phyloP scores from a whole-genome alignment of 1,140 invertebrate species.

The Drosophila sp. region DNA sequence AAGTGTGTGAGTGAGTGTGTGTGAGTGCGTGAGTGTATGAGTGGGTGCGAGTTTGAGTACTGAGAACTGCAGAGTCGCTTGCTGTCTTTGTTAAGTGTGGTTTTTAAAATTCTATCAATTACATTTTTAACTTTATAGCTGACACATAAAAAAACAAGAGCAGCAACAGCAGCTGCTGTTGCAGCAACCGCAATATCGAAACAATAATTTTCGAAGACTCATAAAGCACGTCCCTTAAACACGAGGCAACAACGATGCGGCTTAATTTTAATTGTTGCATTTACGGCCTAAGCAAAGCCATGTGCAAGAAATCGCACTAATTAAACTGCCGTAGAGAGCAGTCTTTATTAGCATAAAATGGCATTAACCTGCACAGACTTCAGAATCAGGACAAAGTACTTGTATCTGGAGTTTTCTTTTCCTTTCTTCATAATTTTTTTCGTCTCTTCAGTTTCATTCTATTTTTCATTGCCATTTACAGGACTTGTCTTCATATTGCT shows the following conservation, averaged over 20 bases:
- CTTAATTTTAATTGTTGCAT: constrained; percentile 69
- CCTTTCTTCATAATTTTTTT: neutral
- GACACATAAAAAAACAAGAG: constrained; percentile 54
- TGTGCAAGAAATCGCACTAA: constrained; percentile 36
- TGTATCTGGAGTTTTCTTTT: constrained; percentile 46
- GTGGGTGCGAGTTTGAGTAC: neutral
- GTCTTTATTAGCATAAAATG: constrained; percentile 75
- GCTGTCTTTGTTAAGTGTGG: constrained; percentile 46
- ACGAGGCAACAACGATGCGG: constrained; percentile 33
- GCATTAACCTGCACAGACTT: constrained; percentile 35
- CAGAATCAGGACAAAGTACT: constrained; percentile 7
- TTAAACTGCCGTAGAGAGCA: constrained; percentile 70
- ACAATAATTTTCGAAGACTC: constrained; percentile 37
- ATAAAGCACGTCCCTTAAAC: constrained; percentile 61
- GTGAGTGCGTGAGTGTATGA: neutral
- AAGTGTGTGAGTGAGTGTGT: neutral
- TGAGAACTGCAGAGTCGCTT: neutral
- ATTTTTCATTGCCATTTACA: constrained; percentile 20
- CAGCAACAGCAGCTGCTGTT: constrained; percentile 41
- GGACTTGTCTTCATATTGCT: constrained; percentile 15
- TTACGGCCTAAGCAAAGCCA: constrained; percentile 35
- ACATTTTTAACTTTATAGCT: constrained; percentile 68
- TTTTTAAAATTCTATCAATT: constrained; percentile 83
- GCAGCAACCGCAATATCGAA: constrained; percentile 11
- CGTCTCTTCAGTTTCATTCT: constrained; percentile 27